These are phyloP conservation scores for Chaetogeoica ovagalla DNA, from an alignment of 2,888 invertebrate species.

Conservation along the genomic window DNA sequence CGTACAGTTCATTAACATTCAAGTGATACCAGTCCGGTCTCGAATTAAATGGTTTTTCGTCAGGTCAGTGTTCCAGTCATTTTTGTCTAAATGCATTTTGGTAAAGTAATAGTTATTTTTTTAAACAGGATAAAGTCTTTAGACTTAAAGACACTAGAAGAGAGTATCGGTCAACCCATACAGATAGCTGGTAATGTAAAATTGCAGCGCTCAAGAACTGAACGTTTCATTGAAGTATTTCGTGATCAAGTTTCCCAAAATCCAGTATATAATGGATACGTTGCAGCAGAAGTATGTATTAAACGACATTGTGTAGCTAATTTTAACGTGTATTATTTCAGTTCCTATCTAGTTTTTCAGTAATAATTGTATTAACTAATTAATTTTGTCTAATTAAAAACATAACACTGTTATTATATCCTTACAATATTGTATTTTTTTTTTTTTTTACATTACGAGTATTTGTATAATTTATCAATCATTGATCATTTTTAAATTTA, in stretches of 20 bases:
- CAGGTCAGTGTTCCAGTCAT: slow-evolving; percentile 55
- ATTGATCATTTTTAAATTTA: too few species aligned
- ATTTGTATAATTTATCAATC: too few species aligned
- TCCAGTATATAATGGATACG: slow-evolving; percentile 24
- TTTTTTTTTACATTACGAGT: too few species aligned
- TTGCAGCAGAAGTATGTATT: slow-evolving; percentile 35
- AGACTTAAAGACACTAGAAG: slow-evolving; percentile 36
- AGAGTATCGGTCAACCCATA: slow-evolving; percentile 34
- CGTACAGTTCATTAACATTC: slow-evolving; percentile 79
- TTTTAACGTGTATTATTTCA: neutral
- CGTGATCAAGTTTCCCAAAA: slow-evolving; percentile 45
- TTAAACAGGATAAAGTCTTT: slow-evolving; percentile 29
- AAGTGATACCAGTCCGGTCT: slow-evolving; percentile 60
- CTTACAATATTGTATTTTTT: neutral
- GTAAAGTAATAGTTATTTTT: neutral
- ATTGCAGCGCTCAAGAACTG: slow-evolving; percentile 32
- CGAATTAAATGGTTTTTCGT: slow-evolving; percentile 56
- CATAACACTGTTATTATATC: neutral
- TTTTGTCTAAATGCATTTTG: neutral
- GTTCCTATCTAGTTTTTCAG: too few species aligned
- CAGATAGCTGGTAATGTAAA: slow-evolving; percentile 27
- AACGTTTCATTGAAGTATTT: slow-evolving; percentile 44
- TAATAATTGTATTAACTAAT: too few species aligned
- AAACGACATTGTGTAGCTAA: neutral
- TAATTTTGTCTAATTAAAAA: neutral